These are phyloP conservation scores for Eleginops maclovinus DNA, from an alignment of 2,113 vertebrate species.

Conservation along the genomic window DNA sequence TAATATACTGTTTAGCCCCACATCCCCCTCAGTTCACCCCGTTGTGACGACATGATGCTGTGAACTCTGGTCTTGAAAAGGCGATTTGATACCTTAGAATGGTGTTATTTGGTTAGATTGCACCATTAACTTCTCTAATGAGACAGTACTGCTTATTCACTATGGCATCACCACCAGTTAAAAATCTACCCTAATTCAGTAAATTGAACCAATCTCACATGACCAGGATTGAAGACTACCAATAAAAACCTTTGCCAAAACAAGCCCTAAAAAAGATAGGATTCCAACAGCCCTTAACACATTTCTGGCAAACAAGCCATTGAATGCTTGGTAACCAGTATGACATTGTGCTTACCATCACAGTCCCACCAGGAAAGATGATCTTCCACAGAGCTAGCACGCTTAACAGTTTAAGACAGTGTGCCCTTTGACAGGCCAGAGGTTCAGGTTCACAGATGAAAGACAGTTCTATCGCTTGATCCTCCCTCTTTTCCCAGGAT, in stretches of 20 bases:
- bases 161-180: constrained; percentile 21
- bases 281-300: constrained; percentile 27
- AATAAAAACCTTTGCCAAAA: constrained; percentile 32
- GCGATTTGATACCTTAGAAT: constrained; percentile 43
- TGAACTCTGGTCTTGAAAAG: constrained; percentile 78
- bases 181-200: constrained; percentile 11
- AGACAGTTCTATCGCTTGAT: constrained; percentile 46
- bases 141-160: constrained; percentile 27
- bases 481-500: constrained; percentile 38
- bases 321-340: constrained; percentile 59
- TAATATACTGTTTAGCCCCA: constrained; percentile 89
- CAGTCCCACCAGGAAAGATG: constrained; percentile 77
- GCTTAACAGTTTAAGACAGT: constrained; percentile 76
- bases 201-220: constrained; percentile 55
- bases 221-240: constrained; percentile 80
- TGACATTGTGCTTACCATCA: constrained; percentile 84
- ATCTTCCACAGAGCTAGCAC: constrained; percentile 80
- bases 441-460: constrained; percentile 71
- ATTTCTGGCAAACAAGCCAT: constrained; percentile 32
- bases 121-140: constrained; percentile 41
- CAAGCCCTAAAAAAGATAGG: constrained; percentile 27
- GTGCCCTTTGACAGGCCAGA: constrained; percentile 75
- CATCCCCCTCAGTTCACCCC: constrained; percentile 72
- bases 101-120: constrained; percentile 15
- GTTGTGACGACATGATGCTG: constrained; percentile 54